phyloP scores from a whole-genome alignment of 2,888 invertebrate genomes.

The Folsomia candida region DNA sequence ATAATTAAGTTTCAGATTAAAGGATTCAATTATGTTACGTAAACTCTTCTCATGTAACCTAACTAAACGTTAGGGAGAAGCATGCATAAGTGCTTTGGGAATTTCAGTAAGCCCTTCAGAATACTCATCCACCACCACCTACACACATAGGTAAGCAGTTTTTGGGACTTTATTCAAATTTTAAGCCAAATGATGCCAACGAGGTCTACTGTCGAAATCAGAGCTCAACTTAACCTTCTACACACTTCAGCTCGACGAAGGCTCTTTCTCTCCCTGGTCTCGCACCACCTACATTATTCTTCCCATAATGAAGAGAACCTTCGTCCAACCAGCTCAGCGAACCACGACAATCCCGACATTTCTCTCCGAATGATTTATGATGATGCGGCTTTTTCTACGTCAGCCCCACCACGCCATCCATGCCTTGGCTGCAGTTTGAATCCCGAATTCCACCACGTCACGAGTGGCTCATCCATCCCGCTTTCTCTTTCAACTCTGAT shows the following conservation, averaged over 20 bases:
- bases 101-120: too few relatives aligned
- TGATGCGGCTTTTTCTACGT: conserved; percentile 12
- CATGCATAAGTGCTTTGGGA: too few relatives aligned
- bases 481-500: background rate
- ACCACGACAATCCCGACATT: conserved; percentile 4
- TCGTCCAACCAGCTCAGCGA: background rate
- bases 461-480: background rate
- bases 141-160: too few relatives aligned
- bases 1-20: too few relatives aligned
- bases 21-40: too few relatives aligned
- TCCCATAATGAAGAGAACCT: background rate
- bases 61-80: too few relatives aligned
- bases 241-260: too few relatives aligned
- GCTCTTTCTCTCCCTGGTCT: background rate
- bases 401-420: background rate
- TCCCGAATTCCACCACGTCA: background rate
- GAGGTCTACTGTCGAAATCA: background rate
- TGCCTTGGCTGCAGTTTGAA: background rate
- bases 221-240: conserved; percentile 4
- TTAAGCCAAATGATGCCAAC: background rate
- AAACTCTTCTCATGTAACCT: too few relatives aligned
- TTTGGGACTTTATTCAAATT: conserved; percentile 8
- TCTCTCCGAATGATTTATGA: conserved; percentile 9
- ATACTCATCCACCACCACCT: too few relatives aligned
- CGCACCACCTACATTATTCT: too few relatives aligned